Evolutionary conservation across 2,113 vertebrate genomes (phyloP).

Genomic region (Callorhinus ursinus): DNA sequence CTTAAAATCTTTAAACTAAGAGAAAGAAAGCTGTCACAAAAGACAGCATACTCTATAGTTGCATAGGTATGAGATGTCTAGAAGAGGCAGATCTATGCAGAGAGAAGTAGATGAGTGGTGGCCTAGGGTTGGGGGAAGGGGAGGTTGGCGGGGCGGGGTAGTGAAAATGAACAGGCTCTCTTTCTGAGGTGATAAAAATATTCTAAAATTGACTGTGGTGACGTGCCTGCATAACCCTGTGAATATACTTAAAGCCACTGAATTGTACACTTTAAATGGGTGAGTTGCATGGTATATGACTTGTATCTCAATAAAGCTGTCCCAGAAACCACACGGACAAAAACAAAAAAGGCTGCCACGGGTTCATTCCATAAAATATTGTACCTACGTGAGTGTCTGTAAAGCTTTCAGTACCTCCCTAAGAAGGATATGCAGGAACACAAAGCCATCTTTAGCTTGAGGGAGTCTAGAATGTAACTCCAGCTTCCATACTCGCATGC

Average conservation of each 20-base stretch:
- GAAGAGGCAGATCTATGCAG: background rate
- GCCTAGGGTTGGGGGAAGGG: background rate
- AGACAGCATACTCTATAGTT: background rate
- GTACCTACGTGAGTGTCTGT: background rate
- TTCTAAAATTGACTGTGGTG: background rate
- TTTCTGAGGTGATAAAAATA: background rate
- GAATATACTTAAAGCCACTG: background rate
- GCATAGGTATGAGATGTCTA: background rate
- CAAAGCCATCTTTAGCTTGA: background rate
- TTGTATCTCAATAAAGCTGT: background rate
- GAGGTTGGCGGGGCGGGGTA: background rate
- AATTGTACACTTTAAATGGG: background rate
- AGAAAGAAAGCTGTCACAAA: background rate
- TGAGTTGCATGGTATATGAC: background rate
- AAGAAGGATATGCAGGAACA: background rate
- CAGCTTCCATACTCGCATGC: background rate
- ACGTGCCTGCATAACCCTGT: background rate
- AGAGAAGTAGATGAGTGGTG: background rate
- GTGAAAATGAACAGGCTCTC: background rate
- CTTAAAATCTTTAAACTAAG: background rate
- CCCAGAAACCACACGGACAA: background rate
- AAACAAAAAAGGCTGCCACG: background rate
- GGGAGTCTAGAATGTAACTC: background rate
- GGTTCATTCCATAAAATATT: constrained; percentile 3
- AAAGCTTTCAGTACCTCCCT: background rate